These are phyloP conservation scores for Pectinophora gossypiella DNA, from an alignment of 1,140 invertebrate species.

Conservation along the genomic window DNA sequence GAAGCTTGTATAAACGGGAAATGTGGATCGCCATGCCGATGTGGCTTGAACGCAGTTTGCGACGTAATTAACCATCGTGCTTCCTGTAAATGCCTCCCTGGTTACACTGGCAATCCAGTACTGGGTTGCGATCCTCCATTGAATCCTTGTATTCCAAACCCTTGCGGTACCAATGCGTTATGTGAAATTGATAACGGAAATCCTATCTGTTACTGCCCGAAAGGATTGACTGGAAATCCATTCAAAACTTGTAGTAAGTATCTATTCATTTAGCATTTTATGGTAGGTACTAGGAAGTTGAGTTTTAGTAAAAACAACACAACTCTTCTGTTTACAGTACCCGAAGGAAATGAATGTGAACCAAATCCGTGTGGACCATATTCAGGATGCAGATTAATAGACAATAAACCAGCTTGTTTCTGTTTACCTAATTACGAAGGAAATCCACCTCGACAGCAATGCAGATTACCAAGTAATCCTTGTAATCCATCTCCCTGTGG, in stretches of 20 bases:
- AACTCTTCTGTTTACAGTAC: slow-evolving; percentile 79
- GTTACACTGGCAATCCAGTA: slow-evolving; percentile 83
- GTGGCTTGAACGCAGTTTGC: slow-evolving; percentile 85
- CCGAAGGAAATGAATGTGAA: slow-evolving; percentile 88
- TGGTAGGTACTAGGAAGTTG: too few species aligned
- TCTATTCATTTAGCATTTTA: not conserved
- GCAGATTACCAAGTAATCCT: slow-evolving; percentile 82
- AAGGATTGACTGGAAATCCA: slow-evolving; percentile 92
- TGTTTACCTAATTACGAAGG: slow-evolving; percentile 93
- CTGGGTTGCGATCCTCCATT: slow-evolving; percentile 77
- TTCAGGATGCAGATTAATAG: slow-evolving; percentile 85
- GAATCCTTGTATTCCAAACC: slow-evolving; percentile 88
- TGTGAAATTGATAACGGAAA: slow-evolving; percentile 91
- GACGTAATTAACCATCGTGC: slow-evolving; percentile 84
- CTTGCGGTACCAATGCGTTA: slow-evolving; percentile 88
- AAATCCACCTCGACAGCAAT: slow-evolving; percentile 83
- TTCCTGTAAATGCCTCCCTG: slow-evolving; percentile 85
- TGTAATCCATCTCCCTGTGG: slow-evolving; percentile 92
- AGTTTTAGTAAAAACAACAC: not conserved
- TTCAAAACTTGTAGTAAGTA: slow-evolving; percentile 93
- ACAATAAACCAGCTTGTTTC: slow-evolving; percentile 85
- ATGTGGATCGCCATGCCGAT: slow-evolving; percentile 85
- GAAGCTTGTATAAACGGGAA: slow-evolving; percentile 85
- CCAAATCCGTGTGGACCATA: slow-evolving; percentile 91
- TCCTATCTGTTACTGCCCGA: slow-evolving; percentile 92